Conservation (phyloP, 2,797 vertebrate genomes). For the Rhinatrema bivittatum region DNA sequence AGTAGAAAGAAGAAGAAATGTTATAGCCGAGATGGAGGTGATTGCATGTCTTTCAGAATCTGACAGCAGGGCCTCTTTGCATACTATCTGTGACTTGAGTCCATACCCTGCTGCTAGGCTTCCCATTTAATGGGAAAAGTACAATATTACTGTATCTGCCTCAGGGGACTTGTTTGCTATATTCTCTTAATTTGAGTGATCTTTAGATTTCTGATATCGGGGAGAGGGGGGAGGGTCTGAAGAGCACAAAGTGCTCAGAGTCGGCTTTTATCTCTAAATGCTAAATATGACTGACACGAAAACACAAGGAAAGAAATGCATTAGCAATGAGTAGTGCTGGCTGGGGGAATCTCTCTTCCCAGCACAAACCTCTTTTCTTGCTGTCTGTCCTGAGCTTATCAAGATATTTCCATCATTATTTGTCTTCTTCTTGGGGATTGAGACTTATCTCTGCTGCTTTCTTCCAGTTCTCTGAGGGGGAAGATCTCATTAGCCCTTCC, state of each 20-base stretch:
- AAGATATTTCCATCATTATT: background rate
- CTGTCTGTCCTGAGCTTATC: no score
- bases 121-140: constrained; percentile 34
- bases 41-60: constrained; percentile 8
- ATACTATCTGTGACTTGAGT: no score
- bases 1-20: background rate
- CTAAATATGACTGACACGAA: constrained; percentile 42
- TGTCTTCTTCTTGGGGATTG: background rate
- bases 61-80: no score
- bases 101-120: no score
- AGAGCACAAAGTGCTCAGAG: constrained; percentile 39
- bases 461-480: no score
- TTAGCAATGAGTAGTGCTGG: constrained; percentile 34
- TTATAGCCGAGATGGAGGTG: background rate
- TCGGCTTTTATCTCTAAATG: constrained; percentile 36
- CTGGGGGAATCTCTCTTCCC: constrained; percentile 39
- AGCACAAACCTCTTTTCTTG: constrained; percentile 14
- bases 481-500: no score
- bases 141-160: constrained; percentile 28
- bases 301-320: constrained; percentile 29
- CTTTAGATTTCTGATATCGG: constrained; percentile 38
- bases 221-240: no score
- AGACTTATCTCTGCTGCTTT: constrained; percentile 7
- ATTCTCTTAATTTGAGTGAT: constrained; percentile 51
- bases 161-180: constrained; percentile 38